phyloP scores from a whole-genome alignment of 2,113 vertebrate species.

The Poecile atricapillus region DNA sequence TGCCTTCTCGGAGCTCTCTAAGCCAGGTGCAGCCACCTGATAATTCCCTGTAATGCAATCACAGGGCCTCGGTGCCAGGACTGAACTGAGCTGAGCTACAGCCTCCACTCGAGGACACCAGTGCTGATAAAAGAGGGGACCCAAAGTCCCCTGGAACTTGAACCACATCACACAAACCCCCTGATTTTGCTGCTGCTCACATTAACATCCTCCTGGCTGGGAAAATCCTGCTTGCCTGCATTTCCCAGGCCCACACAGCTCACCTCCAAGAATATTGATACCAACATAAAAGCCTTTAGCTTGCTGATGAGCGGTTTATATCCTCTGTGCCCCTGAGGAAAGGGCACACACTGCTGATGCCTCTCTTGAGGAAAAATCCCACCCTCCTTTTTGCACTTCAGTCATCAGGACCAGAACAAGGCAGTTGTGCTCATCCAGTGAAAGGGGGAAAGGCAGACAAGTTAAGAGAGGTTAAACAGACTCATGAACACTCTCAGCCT shows the following conservation, averaged over 20 bases:
- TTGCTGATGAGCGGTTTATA: not conserved
- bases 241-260: not conserved
- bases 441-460: not conserved
- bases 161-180: not conserved
- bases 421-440: not conserved
- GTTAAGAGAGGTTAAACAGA: constrained; percentile 1
- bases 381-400: not conserved
- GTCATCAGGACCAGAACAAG: not conserved
- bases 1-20: not conserved
- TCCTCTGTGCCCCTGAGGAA: not conserved
- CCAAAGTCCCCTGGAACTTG: not conserved
- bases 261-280: accelerated
- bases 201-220: not conserved
- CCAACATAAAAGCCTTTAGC: not conserved
- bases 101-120: not conserved
- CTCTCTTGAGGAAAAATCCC: not conserved
- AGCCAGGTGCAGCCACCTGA: constrained; percentile 23
- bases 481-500: not conserved
- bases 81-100: not conserved
- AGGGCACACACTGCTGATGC: not conserved
- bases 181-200: not conserved
- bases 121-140: not conserved
- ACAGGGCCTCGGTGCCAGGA: not conserved
- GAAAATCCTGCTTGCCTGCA: not conserved
- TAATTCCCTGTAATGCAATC: constrained; percentile 30